Evolutionary conservation across 2,888 invertebrate genomes (phyloP).

Genomic region (Cerastoderma edule): DNA sequence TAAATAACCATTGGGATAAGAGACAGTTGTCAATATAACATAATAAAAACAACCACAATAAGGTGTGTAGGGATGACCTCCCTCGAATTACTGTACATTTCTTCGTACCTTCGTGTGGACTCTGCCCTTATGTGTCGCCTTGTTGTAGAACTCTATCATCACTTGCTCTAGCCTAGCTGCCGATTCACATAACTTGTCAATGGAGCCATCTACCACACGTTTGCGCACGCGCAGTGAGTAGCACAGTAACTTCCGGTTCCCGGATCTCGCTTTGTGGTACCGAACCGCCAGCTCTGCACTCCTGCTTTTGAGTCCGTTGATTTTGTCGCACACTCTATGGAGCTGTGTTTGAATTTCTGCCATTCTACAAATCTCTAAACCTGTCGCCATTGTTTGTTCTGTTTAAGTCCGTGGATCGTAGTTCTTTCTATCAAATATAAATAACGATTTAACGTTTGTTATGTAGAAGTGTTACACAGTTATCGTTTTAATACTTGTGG

Average conservation of each 20-base stretch:
- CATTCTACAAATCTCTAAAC: not conserved
- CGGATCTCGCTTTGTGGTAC: not conserved
- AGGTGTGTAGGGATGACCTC: too few species aligned
- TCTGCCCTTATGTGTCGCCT: too few species aligned
- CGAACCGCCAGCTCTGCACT: not conserved
- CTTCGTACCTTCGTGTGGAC: too few species aligned
- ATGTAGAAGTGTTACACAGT: too few species aligned
- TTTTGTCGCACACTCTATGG: not conserved
- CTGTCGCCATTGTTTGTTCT: not conserved
- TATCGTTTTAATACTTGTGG: too few species aligned
- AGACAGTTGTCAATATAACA: too few species aligned
- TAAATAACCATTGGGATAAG: too few species aligned
- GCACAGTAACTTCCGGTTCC: not conserved
- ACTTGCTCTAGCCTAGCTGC: not conserved
- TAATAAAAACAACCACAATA: too few species aligned
- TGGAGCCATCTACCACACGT: not conserved
- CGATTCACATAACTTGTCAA: not conserved
- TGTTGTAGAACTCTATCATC: too few species aligned
- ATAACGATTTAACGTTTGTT: too few species aligned
- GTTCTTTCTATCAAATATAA: too few species aligned
- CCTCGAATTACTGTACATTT: too few species aligned
- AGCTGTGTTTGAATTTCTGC: not conserved
- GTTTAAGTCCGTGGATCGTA: not conserved
- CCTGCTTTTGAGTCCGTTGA: not conserved
- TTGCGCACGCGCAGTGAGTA: constrained; percentile 7